Evolutionary conservation across 2,888 invertebrate species (phyloP).

Genomic region (Pseudeuparius sepicola): DNA sequence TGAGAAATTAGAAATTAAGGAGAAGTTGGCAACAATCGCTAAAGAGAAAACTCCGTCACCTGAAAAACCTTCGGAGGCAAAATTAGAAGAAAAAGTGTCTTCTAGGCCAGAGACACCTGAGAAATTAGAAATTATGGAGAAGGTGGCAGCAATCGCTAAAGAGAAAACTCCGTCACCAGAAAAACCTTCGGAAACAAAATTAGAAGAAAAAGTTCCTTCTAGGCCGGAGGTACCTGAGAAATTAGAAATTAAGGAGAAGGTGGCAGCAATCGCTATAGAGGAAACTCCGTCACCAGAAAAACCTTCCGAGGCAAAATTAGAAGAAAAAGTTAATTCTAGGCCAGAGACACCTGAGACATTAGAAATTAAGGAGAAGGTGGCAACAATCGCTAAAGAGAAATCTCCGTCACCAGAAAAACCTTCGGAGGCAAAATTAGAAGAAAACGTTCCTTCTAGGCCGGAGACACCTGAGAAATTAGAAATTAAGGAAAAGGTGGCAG

Average conservation of each 20-base stretch:
- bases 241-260: not conserved
- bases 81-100: too few relatives aligned
- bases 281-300: not conserved
- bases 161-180: not conserved
- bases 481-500: not conserved
- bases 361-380: conserved; percentile 1
- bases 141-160: not conserved
- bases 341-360: not conserved
- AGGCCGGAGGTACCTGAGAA: not conserved
- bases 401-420: not conserved
- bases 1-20: not conserved
- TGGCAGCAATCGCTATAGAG: conserved; percentile 1
- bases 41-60: conserved; percentile 1
- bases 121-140: conserved; percentile 1
- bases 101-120: too few relatives aligned
- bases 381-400: not conserved
- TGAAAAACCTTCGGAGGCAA: not conserved
- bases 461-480: not conserved
- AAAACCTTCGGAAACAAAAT: not conserved
- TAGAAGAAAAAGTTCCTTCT: not conserved
- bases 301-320: not conserved
- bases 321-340: conserved; percentile 1
- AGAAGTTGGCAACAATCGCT: not conserved
- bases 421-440: not conserved
- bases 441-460: not conserved